A percentile compares a stretch with the other conserved stretches of the same genome.
Evolutionary conservation across 2,797 vertebrate genomes (phyloP).

Genomic region (Trachops cirrhosus): DNA sequence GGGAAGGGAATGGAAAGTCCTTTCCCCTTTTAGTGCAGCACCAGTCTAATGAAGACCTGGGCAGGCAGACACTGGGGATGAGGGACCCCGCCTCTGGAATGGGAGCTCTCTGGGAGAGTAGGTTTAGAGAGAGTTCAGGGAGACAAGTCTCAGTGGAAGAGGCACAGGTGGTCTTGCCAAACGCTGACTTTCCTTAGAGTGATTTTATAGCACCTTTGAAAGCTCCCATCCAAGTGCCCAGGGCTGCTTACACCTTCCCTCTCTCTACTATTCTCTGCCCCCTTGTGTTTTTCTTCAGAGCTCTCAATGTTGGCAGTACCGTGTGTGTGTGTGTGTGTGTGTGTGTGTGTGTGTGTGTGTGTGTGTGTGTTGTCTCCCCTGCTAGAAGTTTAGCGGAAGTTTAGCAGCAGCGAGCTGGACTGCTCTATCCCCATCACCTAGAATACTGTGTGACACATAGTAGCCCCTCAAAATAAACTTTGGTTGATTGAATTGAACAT

Average conservation of each 20-base stretch:
- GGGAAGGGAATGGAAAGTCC: not conserved
- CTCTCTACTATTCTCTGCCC: not conserved
- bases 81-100: not conserved
- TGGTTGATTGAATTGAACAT: not conserved
- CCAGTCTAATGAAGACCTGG: constrained; percentile 37
- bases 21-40: not conserved
- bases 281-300: not conserved
- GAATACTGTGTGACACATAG: not conserved
- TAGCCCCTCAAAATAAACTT: not conserved
- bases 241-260: not conserved
- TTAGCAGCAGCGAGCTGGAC: not conserved
- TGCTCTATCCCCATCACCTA: not conserved
- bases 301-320: not conserved
- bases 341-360: not conserved
- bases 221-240: not conserved
- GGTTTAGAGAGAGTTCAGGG: not conserved
- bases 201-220: not conserved
- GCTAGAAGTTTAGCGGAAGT: not conserved
- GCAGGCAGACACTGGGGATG: not conserved
- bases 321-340: not conserved
- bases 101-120: not conserved
- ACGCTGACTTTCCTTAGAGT: not conserved
- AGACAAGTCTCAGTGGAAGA: not conserved
- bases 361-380: not conserved
- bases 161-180: not conserved